These are phyloP conservation scores for Virgularia gustaviana DNA, from an alignment of 92 coral and sea anemone genomes.

Conservation along the genomic window DNA sequence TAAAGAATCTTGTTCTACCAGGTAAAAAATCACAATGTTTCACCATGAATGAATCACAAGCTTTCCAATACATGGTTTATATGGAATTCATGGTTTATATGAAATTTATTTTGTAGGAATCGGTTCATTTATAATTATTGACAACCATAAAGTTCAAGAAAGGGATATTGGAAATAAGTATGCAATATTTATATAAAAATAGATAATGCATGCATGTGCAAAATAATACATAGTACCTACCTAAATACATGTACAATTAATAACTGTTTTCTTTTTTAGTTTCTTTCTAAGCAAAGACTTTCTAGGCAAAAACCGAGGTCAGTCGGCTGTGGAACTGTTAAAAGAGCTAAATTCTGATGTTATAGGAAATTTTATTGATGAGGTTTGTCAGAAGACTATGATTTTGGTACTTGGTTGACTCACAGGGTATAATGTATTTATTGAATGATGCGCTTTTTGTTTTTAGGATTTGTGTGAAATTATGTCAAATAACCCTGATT, in stretches of 20 bases:
- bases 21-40: conserved; percentile 40
- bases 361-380: conserved; percentile 88
- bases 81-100: background rate
- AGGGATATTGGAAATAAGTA: conserved; percentile 96
- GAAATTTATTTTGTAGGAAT: conserved; percentile 61
- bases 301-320: conserved; percentile 93
- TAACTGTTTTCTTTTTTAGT: conserved; percentile 34
- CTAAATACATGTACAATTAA: background rate
- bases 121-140: conserved; percentile 82
- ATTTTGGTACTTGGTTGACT: background rate
- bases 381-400: conserved; percentile 50
- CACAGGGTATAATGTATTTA: background rate
- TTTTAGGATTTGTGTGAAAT: conserved; percentile 67
- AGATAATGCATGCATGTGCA: background rate
- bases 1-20: conserved; percentile 89
- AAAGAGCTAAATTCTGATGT: conserved; percentile 95
- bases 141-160: conserved; percentile 76
- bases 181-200: conserved; percentile 14
- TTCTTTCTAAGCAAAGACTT: conserved; percentile 82
- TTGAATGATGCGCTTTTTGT: background rate
- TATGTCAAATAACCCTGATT: conserved; percentile 69
- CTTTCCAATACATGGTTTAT: background rate
- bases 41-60: background rate
- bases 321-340: conserved; percentile 83
- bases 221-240: background rate